Evolutionary conservation across 2,797 vertebrate species (phyloP), one percentile per base, ranked within the genome.

Genomic region (Neoniphon sammara): DNA sequence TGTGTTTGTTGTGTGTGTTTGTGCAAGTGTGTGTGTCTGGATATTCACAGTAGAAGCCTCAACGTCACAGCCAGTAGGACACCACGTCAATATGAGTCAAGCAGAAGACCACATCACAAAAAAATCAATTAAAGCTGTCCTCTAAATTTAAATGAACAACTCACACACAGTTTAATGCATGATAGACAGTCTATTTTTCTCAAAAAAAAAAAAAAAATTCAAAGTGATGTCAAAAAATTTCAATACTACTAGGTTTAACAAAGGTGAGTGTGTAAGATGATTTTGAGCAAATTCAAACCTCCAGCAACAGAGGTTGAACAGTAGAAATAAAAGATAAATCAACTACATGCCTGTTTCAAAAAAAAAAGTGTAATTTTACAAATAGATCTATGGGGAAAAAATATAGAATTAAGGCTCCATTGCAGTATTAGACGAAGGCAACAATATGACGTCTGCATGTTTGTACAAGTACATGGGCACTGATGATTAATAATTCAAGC

Each of bases 241-340:
- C 17, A 47, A 1, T 7, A 1, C 10, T 46, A 46, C 18, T 18
- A 5, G 46, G 18, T 47, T 44, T 47, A 47, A 17, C 46, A 47
- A 54, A 27, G 27, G 7, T 21, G 53, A 17, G 7, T 14, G 53
- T 50, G 23, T 23, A 27, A 15, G 27, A 27, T 56, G 25, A 11
- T 2, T 53, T 83, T 78, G 78, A 77, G 82, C 75, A 83, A 81
- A 81, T 87, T 68, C 64, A 79, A 78, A 79, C 73, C 15, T 10
- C 25, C 54, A 56, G 54, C 7, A 27, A 56, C 25, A 7, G 6
- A 56, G n/a, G 49, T 7, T 9, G 34, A 7, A 36, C 34, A 36
- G 34, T 36, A 36, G n/a, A n/a, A n/a, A n/a, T 36, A 36, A 36
- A 36, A 36, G 7, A 9, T 36, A 36, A 9, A 7, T 7, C 1